These are phyloP conservation scores for Therioaphis trifolii DNA, from an alignment of 2,888 invertebrate species.

Conservation along the genomic window DNA sequence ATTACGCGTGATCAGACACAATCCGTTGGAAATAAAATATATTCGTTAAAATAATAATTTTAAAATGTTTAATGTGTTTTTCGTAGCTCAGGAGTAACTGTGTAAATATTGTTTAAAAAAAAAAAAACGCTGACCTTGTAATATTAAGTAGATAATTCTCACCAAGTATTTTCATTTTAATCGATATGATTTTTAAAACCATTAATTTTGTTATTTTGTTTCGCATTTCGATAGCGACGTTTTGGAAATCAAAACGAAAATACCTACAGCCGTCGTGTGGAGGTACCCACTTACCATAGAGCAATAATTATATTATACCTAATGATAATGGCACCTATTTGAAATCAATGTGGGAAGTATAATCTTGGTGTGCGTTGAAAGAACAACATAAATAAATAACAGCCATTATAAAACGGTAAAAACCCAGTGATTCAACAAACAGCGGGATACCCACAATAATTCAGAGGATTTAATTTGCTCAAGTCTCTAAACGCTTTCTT, in stretches of 20 bases:
- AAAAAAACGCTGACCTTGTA: neutral
- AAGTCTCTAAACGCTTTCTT: constrained; percentile 34
- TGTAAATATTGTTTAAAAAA: no score
- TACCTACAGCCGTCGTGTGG: neutral
- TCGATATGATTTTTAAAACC: neutral
- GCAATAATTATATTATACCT: neutral
- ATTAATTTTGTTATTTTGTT: neutral
- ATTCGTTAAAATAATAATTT: no score
- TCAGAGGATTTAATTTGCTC: constrained; percentile 15
- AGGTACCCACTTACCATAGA: neutral
- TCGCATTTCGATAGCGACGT: neutral
- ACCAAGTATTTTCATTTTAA: no score
- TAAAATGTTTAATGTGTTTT: no score
- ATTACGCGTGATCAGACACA: no score
- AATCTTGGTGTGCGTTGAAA: constrained; percentile 8
- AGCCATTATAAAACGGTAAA: constrained; percentile 10
- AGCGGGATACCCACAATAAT: neutral
- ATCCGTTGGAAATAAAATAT: no score
- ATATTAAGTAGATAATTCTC: no score
- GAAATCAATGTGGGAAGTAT: constrained; percentile 36
- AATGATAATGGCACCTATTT: constrained; percentile 6
- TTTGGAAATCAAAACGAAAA: neutral
- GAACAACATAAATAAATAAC: constrained; percentile 7
- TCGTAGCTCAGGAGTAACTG: no score
- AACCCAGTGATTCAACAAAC: constrained; percentile 45